phyloP scores from a whole-genome alignment of 1,140 invertebrate species.

The Agrilus planipennis region DNA sequence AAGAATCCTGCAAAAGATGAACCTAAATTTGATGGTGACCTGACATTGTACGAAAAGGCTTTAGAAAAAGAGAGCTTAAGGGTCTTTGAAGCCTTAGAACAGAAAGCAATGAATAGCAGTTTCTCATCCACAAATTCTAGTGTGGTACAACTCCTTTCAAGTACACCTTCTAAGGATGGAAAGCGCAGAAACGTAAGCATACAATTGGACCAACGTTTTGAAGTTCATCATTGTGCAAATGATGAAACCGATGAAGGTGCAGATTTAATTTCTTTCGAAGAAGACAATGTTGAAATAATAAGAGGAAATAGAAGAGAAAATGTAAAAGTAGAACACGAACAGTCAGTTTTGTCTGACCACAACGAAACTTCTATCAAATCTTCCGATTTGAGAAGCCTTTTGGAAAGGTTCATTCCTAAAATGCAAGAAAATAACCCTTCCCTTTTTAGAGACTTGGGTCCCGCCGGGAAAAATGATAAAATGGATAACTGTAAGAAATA shows the following conservation, averaged over 20 bases:
- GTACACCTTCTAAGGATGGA: too few relatives aligned
- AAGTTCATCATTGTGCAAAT: not conserved
- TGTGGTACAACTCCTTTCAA: conserved; percentile 25
- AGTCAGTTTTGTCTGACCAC: conserved; percentile 5
- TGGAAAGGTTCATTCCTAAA: too few relatives aligned
- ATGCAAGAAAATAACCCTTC: too few relatives aligned
- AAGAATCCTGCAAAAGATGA: conserved; percentile 3
- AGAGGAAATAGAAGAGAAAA: not conserved
- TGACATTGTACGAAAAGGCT: conserved; percentile 15
- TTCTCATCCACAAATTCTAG: conserved; percentile 54
- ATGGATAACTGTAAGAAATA: too few relatives aligned
- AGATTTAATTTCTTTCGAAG: not conserved
- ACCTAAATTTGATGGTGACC: conserved; percentile 11
- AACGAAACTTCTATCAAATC: too few relatives aligned
- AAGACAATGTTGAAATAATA: too few relatives aligned
- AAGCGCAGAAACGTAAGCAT: not conserved
- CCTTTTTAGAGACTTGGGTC: conserved; percentile 2
- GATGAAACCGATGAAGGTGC: not conserved
- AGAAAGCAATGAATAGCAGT: conserved; percentile 53
- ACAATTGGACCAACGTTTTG: conserved; percentile 2
- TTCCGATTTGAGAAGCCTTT: too few relatives aligned
- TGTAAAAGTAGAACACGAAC: conserved; percentile 6
- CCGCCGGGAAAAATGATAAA: too few relatives aligned
- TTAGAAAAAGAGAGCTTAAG: conserved; percentile 31
- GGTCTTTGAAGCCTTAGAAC: conserved; percentile 60